These are phyloP conservation scores for Campoplex capitator DNA, from an alignment of 2,888 invertebrate genomes.

Conservation along the genomic window DNA sequence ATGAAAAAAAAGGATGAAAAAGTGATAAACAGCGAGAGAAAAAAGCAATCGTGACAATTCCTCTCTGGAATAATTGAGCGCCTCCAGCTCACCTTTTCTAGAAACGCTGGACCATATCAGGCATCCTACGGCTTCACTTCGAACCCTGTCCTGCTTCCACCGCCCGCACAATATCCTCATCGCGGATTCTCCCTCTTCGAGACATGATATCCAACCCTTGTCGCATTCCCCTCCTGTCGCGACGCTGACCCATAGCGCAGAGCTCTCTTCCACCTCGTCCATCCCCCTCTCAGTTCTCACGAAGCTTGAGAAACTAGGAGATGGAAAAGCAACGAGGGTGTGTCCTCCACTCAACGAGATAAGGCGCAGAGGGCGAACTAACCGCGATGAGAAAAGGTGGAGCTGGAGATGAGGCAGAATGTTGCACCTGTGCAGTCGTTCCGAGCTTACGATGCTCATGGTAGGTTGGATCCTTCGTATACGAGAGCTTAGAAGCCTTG, in stretches of 20 bases:
- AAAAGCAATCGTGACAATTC: background rate
- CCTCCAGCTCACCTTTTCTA: conserved; percentile 40
- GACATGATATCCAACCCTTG: conserved; percentile 53
- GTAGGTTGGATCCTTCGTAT: conserved; percentile 2
- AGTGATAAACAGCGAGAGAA: background rate
- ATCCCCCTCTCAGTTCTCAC: background rate
- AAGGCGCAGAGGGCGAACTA: conserved; percentile 40
- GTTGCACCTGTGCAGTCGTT: conserved; percentile 43
- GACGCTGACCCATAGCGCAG: conserved; percentile 45
- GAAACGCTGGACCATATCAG: conserved; percentile 26
- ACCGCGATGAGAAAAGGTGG: conserved; percentile 31
- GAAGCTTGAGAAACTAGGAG: conserved; percentile 31
- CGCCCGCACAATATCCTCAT: background rate
- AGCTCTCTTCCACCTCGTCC: conserved; percentile 22
- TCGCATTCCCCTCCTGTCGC: conserved; percentile 15
- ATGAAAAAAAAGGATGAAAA: conserved; percentile 2
- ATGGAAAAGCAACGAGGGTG: conserved; percentile 57
- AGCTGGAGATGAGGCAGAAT: conserved; percentile 18
- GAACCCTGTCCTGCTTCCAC: conserved; percentile 54
- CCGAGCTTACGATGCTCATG: background rate
- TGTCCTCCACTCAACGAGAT: conserved; percentile 59
- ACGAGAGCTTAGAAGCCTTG: background rate
- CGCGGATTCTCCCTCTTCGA: conserved; percentile 63
- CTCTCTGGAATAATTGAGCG: background rate
- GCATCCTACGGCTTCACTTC: conserved; percentile 48